Percentiles rank a stretch among this genome's conserved stretches.
Evolutionary conservation across 1,140 invertebrate species (phyloP).

Genomic region (Aphidius gifuensis): DNA sequence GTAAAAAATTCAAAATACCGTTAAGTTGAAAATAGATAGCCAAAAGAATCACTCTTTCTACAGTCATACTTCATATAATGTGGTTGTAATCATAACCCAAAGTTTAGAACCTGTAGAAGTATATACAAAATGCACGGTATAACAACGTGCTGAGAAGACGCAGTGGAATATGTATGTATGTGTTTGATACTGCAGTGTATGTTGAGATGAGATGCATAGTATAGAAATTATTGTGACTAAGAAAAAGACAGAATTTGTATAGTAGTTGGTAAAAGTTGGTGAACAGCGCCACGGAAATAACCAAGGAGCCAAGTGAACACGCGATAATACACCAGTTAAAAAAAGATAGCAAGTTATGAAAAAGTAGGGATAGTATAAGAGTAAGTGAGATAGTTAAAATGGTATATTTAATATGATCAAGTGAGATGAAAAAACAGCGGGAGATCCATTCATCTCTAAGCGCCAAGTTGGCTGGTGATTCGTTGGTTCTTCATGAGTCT

Average conservation of each 20-base stretch:
- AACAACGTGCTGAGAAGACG: conserved; percentile 33
- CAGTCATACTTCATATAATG: conserved; percentile 12
- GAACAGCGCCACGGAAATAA: conserved; percentile 22
- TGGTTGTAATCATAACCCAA: conserved; percentile 16
- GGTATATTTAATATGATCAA: conserved; percentile 6
- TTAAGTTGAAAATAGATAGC: conserved; percentile 8
- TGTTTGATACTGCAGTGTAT: too few relatives aligned
- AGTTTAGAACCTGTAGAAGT: conserved; percentile 11
- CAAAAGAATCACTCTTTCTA: conserved; percentile 7
- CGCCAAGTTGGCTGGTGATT: conserved; percentile 47
- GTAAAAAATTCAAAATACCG: neutral
- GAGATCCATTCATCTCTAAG: conserved; percentile 56
- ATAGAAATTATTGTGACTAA: conserved; percentile 25
- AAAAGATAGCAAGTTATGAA: neutral
- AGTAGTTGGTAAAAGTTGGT: conserved; percentile 18
- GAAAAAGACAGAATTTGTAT: conserved; percentile 9
- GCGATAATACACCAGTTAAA: conserved; percentile 18
- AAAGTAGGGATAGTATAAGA: conserved; percentile 14
- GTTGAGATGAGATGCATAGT: conserved; percentile 19
- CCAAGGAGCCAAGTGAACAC: conserved; percentile 20
- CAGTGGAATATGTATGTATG: too few relatives aligned
- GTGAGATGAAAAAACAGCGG: conserved; percentile 22
- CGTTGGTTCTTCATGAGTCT: conserved; percentile 42
- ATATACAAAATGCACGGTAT: conserved; percentile 20
- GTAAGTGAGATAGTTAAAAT: conserved; percentile 23